Evolutionary conservation across 2,888 invertebrate genomes (phyloP).

Genomic region (Margaritifera margaritifera): DNA sequence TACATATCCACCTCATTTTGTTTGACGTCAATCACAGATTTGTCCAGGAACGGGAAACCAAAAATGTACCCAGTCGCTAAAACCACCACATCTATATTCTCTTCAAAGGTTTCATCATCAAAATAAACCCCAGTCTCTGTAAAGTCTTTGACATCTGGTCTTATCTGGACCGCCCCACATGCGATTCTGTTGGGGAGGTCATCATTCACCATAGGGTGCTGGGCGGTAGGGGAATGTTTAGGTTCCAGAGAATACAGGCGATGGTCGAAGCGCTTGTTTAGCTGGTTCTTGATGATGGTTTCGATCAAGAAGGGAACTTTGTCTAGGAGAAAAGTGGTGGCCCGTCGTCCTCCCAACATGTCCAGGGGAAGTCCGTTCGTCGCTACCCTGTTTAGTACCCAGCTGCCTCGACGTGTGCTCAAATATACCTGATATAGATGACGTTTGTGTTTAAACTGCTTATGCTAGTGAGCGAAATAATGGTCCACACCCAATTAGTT

Average conservation of each 20-base stretch:
- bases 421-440: constrained; percentile 63
- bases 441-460: too few species aligned
- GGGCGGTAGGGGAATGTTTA: constrained; percentile 55
- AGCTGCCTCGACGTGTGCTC: constrained; percentile 71
- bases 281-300: constrained; percentile 4
- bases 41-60: constrained; percentile 72
- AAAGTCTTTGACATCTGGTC: constrained; percentile 58
- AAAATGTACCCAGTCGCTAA: constrained; percentile 72
- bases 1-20: constrained; percentile 69
- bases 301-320: background rate
- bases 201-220: constrained; percentile 73
- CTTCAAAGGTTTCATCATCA: constrained; percentile 62
- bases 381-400: constrained; percentile 68
- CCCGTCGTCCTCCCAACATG: constrained; percentile 18
- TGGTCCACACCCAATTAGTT: too few species aligned
- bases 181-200: constrained; percentile 71
- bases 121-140: constrained; percentile 64
- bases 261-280: constrained; percentile 69
- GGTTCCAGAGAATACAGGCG: constrained; percentile 71
- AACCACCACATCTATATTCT: constrained; percentile 68
- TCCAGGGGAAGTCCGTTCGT: constrained; percentile 48
- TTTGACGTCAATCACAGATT: constrained; percentile 55
- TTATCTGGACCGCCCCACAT: constrained; percentile 68
- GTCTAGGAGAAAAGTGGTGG: background rate
- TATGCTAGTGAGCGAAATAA: too few species aligned